Evolutionary conservation across 2,113 vertebrate species (phyloP).

Genomic region (Cercocebus atys): DNA sequence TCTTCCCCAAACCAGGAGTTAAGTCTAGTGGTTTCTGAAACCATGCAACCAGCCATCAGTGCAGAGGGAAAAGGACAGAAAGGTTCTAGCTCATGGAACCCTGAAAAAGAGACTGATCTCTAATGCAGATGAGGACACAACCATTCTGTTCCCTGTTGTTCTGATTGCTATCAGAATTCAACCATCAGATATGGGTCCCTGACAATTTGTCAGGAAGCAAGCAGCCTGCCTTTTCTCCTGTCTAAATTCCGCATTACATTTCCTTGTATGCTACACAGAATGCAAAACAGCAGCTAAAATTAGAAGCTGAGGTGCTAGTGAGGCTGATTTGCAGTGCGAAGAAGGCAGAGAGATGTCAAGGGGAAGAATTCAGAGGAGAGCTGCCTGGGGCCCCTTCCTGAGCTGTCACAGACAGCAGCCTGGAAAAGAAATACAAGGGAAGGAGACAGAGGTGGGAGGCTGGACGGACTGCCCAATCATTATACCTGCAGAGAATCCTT

Average conservation of each 20-base stretch:
- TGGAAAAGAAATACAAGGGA: background rate
- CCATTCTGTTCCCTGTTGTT: background rate
- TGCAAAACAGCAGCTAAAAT: conserved; percentile 70
- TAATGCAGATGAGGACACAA: background rate
- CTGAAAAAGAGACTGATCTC: background rate
- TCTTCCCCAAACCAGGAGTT: background rate
- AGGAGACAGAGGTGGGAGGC: background rate
- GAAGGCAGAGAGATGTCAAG: background rate
- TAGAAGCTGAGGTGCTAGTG: conserved; percentile 52
- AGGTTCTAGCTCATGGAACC: background rate
- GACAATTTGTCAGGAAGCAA: background rate
- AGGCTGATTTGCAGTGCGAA: background rate
- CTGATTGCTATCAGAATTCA: background rate
- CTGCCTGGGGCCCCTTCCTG: conserved; percentile 9
- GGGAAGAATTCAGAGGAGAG: background rate
- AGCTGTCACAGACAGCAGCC: background rate
- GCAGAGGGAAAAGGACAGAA: background rate
- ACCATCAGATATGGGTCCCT: background rate
- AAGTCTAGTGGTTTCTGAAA: background rate
- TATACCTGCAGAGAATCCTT: background rate
- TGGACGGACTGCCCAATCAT: background rate
- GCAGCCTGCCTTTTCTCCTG: conserved; percentile 17
- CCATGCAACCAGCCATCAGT: background rate
- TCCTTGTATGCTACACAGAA: conserved; percentile 36
- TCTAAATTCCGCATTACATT: conserved; percentile 50